Base-by-base conservation (phyloP, 35 echinoderm and acorn worm species). In the Stichopus chloronotus region DNA sequence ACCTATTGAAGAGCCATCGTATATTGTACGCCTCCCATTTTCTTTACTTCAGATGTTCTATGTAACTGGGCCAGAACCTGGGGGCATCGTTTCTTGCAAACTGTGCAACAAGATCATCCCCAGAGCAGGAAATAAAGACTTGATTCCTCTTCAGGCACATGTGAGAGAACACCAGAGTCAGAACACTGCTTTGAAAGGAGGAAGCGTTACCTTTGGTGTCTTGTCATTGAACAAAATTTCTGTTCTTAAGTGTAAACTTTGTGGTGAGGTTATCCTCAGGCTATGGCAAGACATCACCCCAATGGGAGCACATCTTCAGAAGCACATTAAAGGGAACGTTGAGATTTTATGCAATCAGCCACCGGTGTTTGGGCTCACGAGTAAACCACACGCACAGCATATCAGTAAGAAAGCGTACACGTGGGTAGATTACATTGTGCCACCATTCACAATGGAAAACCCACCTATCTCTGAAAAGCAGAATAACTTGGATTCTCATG, bases 371-470 rank as follows among this genome's bases (percentile, higher is more conserved):
- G 76, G 76, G 9, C 76, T 79, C 14, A 23, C 90, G 17, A 78
- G 53, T 65, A 91, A 91, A 91, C 53, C 69, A 58, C 80, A 96
- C 91, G 59, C 88, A 65, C 94, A 85, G 59, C 63, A 86, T 87
- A 95, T 91, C n/a, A 91, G 90, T 58, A 91, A 91, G 90, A 91
- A 91, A 74, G 94, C 96, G 17, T 78, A 93, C n/a, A 92, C 94
- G 59, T 97, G 96, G 96, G 92, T 97, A 59, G 96, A 97, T 87
- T 95, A 95, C 65, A 94, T 97, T 58, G 96, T 95, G 5, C 96
- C 96, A 56, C 96, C 96, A 30, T 97, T 97, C 76, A 95, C 91
- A 53, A 81, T 95, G 78, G 91, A 93, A 7, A 95, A 95, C 68
- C 86, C 94, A 90, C 96, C 96, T 43, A 93, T 90, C 17, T 97